Conservation (phyloP, 2,888 invertebrate genomes). For the Aproaerema taeniolella region DNA sequence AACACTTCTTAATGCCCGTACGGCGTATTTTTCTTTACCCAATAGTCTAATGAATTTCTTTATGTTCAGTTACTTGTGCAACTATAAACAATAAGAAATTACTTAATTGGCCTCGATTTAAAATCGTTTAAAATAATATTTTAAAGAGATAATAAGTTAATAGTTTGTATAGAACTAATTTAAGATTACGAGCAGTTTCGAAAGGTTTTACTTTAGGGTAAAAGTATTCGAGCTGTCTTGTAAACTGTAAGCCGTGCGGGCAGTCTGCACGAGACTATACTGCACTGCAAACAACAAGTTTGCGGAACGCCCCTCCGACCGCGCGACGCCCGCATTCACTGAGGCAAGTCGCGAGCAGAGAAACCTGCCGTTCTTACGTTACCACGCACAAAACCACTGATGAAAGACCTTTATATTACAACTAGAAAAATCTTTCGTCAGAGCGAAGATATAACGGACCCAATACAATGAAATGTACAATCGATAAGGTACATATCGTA, state of each 20-base stretch:
- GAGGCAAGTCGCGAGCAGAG: not conserved
- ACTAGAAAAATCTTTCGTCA: conserved; percentile 14
- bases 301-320: too few species aligned
- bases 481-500: conserved; percentile 38
- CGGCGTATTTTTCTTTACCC: conserved; percentile 51
- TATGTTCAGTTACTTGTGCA: conserved; percentile 62
- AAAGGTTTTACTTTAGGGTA: conserved; percentile 23
- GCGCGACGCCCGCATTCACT: too few species aligned
- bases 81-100: conserved; percentile 67
- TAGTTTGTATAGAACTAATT: conserved; percentile 3
- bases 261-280: conserved; percentile 9
- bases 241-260: conserved; percentile 5
- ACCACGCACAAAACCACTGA: conserved; percentile 7
- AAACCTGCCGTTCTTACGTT: not conserved
- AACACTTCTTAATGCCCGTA: conserved; percentile 64
- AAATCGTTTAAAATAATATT: conserved; percentile 45
- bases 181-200: conserved; percentile 19
- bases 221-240: conserved; percentile 23
- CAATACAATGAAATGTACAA: conserved; percentile 74
- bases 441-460: conserved; percentile 45
- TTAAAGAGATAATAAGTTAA: conserved; percentile 22
- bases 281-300: too few species aligned
- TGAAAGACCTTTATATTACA: conserved; percentile 7
- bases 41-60: conserved; percentile 60
- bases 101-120: conserved; percentile 70